These are phyloP conservation scores for Heptranchias perlo DNA, from an alignment of 2,113 vertebrate genomes.

Conservation along the genomic window DNA sequence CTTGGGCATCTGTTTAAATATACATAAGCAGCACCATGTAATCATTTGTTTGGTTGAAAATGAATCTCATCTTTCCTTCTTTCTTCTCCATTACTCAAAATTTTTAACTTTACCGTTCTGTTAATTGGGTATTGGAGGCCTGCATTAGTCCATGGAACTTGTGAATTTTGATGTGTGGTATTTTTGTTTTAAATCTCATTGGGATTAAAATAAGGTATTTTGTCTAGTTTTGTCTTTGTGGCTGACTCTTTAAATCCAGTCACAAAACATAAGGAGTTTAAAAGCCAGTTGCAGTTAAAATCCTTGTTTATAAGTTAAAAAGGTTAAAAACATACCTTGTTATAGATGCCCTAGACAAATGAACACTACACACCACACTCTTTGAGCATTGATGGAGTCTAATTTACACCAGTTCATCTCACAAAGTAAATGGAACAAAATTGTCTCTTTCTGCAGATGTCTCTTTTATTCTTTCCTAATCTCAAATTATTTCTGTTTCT, in stretches of 20 bases:
- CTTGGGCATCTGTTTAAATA: conserved; percentile 30
- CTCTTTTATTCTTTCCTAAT: not conserved
- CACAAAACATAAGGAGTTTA: not conserved
- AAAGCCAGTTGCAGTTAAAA: not conserved
- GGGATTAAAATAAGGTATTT: too few species aligned
- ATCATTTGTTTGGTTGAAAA: conserved; percentile 15
- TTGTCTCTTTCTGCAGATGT: not conserved
- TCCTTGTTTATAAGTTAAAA: not conserved
- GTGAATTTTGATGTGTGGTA: not conserved
- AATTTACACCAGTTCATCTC: not conserved
- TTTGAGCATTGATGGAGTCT: not conserved
- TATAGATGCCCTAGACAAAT: not conserved
- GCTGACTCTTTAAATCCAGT: not conserved
- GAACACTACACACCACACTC: not conserved
- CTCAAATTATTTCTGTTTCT: not conserved
- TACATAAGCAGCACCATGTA: not conserved
- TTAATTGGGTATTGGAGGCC: not conserved
- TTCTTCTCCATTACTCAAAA: not conserved
- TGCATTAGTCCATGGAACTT: not conserved
- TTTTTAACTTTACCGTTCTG: not conserved
- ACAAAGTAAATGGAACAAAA: not conserved
- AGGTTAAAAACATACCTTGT: not conserved
- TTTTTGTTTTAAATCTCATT: not conserved
- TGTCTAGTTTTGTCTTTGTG: not conserved
- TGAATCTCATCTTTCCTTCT: not conserved